Evolutionary conservation across 2,888 invertebrate species (phyloP).

Genomic region (Eupithecia pulchellata): DNA sequence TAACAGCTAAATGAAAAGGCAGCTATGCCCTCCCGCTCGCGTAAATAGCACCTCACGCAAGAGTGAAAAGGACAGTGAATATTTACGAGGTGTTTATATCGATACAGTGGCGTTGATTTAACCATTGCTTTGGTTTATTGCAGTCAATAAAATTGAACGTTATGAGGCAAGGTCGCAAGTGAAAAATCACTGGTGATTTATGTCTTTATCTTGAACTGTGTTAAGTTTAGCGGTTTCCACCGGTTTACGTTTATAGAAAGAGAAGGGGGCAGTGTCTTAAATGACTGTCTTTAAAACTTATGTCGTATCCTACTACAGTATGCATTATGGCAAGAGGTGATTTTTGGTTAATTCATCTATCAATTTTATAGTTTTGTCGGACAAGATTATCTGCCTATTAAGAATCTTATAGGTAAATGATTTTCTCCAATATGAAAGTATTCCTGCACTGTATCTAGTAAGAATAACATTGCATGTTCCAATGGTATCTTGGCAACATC

Average conservation of each 20-base stretch:
- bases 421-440: background rate
- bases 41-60: slow-evolving; percentile 34
- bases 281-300: background rate
- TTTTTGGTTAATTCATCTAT: background rate
- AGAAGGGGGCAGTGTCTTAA: background rate
- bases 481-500: background rate
- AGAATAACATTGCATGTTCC: background rate
- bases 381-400: background rate
- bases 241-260: slow-evolving; percentile 34
- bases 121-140: slow-evolving; percentile 85
- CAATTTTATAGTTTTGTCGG: background rate
- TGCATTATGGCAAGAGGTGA: too few species aligned
- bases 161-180: slow-evolving; percentile 84
- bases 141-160: slow-evolving; percentile 85
- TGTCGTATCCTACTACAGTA: background rate
- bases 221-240: slow-evolving; percentile 52
- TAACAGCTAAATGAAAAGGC: slow-evolving; percentile 76
- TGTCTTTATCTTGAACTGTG: slow-evolving; percentile 74
- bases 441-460: background rate
- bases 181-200: slow-evolving; percentile 79
- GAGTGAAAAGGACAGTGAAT: slow-evolving; percentile 63
- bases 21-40: slow-evolving; percentile 58
- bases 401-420: background rate
- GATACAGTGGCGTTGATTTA: slow-evolving; percentile 83
- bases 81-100: slow-evolving; percentile 83